These are phyloP conservation scores for Agriopis aurantiaria DNA, from an alignment of 2,888 invertebrate genomes.

Conservation along the genomic window DNA sequence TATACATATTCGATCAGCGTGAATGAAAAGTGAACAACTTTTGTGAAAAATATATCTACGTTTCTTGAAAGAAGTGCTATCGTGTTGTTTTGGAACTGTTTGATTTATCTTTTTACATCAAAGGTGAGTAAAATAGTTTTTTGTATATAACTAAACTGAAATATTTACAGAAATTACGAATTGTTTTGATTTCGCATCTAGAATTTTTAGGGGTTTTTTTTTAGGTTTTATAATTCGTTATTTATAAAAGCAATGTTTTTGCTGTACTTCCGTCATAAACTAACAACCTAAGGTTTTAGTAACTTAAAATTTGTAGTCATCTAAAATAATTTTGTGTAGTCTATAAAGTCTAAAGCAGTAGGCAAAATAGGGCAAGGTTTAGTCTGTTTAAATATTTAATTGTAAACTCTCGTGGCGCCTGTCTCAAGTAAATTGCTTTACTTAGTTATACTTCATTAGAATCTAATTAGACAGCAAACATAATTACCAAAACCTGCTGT, in stretches of 20 bases:
- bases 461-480: slow-evolving; percentile 22
- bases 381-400: slow-evolving; percentile 29
- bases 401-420: slow-evolving; percentile 21
- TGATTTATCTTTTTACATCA: not conserved
- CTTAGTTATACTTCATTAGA: slow-evolving; percentile 32
- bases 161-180: not conserved
- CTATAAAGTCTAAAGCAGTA: not conserved
- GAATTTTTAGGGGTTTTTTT: too few relatives aligned
- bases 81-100: slow-evolving; percentile 8
- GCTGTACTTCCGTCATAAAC: too few relatives aligned
- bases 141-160: not conserved
- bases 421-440: slow-evolving; percentile 28
- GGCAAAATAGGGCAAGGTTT: slow-evolving; percentile 8
- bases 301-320: too few relatives aligned
- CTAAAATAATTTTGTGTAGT: too few relatives aligned
- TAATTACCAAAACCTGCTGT: slow-evolving; percentile 6
- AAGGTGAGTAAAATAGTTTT: not conserved
- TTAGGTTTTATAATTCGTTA: too few relatives aligned
- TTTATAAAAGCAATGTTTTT: too few relatives aligned
- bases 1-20: slow-evolving; percentile 37
- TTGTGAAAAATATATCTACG: slow-evolving; percentile 19
- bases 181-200: not conserved
- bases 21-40: slow-evolving; percentile 36
- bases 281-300: too few relatives aligned
- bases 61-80: slow-evolving; percentile 23